phyloP scores from a whole-genome alignment of 2,797 vertebrate genomes.

The Sebastes iracundus region DNA sequence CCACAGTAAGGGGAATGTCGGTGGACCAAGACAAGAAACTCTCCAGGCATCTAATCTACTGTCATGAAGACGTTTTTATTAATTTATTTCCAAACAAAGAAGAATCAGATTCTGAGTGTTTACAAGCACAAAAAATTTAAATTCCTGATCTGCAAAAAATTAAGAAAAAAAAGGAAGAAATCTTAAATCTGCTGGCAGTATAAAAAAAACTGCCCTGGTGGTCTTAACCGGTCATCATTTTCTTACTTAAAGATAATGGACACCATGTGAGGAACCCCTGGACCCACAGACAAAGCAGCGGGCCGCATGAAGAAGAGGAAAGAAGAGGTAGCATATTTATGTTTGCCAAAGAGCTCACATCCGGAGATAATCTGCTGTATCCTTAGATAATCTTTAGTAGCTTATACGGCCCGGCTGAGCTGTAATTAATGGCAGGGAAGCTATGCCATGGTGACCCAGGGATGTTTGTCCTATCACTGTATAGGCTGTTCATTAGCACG shows the following conservation, averaged over 20 bases:
- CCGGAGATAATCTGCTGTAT: constrained; percentile 80
- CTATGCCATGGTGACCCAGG: constrained; percentile 62
- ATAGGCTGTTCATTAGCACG: constrained; percentile 28
- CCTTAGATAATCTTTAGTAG: constrained; percentile 74
- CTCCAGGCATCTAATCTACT: background rate
- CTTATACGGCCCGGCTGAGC: constrained; percentile 64
- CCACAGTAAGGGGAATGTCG: constrained; percentile 1
- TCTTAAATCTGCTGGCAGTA: constrained; percentile 31
- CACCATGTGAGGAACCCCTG: constrained; percentile 72
- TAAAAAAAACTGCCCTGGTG: constrained; percentile 60
- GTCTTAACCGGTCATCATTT: constrained; percentile 68
- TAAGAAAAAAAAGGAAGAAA: background rate
- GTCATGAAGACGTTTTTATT: constrained; percentile 1
- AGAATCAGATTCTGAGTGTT: constrained; percentile 10
- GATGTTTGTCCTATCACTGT: constrained; percentile 60
- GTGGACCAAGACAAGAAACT: background rate
- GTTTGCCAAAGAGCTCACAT: constrained; percentile 72
- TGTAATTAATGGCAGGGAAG: constrained; percentile 78
- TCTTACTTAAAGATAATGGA: constrained; percentile 76
- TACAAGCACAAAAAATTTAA: constrained; percentile 6
- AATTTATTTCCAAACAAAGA: constrained; percentile 15
- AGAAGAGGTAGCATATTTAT: constrained; percentile 74
- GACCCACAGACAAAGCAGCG: constrained; percentile 40
- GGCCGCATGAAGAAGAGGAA: constrained; percentile 42
- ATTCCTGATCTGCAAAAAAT: constrained; percentile 32